Evolutionary conservation across 2,888 invertebrate genomes (phyloP).

Genomic region (Agrochola lychnidis): DNA sequence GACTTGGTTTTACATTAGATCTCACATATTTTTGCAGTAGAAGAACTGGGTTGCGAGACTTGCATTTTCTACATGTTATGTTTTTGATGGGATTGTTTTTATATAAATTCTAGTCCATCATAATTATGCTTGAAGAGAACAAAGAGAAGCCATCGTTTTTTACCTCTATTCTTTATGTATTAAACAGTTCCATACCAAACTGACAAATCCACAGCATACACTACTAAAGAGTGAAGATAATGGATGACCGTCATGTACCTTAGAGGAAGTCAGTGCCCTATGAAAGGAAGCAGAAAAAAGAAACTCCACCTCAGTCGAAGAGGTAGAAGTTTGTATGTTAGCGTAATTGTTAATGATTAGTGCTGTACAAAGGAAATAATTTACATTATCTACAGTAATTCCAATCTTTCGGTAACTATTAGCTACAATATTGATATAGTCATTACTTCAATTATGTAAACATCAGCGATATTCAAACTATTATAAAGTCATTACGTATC

Average conservation of each 20-base stretch:
- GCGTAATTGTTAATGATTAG: neutral
- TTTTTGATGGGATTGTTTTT: neutral
- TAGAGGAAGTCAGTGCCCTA: too few relatives aligned
- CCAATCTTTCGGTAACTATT: conserved; percentile 7
- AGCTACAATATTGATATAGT: conserved; percentile 36
- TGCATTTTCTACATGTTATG: too few relatives aligned
- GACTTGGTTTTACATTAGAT: too few relatives aligned
- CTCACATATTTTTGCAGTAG: too few relatives aligned
- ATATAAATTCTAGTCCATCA: neutral
- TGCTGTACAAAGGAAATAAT: neutral
- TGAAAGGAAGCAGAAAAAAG: too few relatives aligned
- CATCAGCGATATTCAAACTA: conserved; percentile 52
- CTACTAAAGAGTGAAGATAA: neutral
- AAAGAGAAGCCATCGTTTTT: neutral
- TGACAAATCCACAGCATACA: neutral
- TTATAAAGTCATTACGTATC: conserved; percentile 56
- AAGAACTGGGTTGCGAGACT: too few relatives aligned
- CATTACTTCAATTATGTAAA: conserved; percentile 44
- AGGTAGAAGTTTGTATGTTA: neutral
- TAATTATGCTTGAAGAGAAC: neutral
- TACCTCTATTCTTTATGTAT: neutral
- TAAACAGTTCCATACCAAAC: neutral
- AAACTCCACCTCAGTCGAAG: too few relatives aligned
- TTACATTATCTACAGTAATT: conserved; percentile 1
- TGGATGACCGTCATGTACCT: too few relatives aligned